phyloP scores from a whole-genome alignment of 2,113 vertebrate species.

The Brachypodius melanocephalos region DNA sequence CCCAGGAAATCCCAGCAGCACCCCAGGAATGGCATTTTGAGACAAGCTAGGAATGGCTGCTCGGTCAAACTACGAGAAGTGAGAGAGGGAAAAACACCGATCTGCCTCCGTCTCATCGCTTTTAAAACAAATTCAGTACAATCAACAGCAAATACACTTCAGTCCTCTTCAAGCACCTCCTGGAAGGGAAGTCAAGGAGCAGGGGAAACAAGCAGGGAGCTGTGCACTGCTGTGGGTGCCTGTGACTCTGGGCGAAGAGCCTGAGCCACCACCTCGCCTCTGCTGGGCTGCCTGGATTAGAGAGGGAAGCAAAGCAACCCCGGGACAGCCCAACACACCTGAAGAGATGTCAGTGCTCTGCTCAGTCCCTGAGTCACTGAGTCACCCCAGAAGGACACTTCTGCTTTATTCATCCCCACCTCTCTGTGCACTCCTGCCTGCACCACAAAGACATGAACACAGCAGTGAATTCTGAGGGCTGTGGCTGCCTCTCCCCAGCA shows the following conservation, averaged over 20 bases:
- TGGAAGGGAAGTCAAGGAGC: neutral
- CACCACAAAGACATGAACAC: neutral
- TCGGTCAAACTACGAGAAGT: neutral
- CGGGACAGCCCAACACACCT: neutral
- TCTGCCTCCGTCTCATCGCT: neutral
- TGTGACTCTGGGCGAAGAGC: neutral
- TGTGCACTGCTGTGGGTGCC: neutral
- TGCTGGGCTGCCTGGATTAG: accelerated
- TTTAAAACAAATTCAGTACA: neutral
- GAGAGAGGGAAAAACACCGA: neutral
- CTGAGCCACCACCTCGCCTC: neutral
- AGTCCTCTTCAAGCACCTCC: neutral
- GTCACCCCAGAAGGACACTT: neutral
- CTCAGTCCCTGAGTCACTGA: neutral
- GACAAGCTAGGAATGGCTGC: neutral
- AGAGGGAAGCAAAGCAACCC: neutral
- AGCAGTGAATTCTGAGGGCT: neutral
- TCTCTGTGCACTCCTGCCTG: neutral
- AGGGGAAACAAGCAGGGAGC: neutral
- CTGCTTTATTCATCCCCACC: neutral
- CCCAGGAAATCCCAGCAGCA: neutral
- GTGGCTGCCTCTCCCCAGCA: neutral
- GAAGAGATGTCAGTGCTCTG: neutral
- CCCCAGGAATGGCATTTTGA: accelerated
- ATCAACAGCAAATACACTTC: neutral